Base-by-base conservation (phyloP, 2,797 vertebrate genomes). In the Chrosomus eos region DNA sequence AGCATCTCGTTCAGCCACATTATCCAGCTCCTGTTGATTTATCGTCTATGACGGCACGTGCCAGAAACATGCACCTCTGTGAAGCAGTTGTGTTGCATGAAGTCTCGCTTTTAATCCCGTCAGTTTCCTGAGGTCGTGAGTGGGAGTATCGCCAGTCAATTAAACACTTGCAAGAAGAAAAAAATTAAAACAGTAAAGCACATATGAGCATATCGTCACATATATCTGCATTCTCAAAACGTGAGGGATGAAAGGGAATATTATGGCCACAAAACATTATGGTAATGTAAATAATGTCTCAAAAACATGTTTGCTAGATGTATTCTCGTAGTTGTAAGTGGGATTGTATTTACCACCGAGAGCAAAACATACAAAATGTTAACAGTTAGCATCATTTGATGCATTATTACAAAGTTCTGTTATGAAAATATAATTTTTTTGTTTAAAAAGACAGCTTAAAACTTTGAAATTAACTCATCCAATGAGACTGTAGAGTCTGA, bases 1-100 rank as follows among this genome's bases (percentile, higher is more conserved):
- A 70, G 67, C 33, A 14, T 28, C 80, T 21, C 38, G 51, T 66
- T 78, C 68, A 68, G 89, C 78, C 89, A 88, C 51, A 89, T 91
- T 91, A 93, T 87, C 79, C 83, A 88, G 85, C 85, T 85, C 33
- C 78, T 64, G 84, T 0, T 93, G 89, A 95, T 93, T 91, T 92
- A 94, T 90, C 88, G 90, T 92, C 91, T 89, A 90, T 89, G 85
- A 88, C 92, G 80, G 87, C 31, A 87, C 38, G 88, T 19, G 60
- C 89, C 84, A 88, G 91, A 94, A 93, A 89, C 81, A 90, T 88
- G 89, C 85, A 92, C 87, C 86, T 87, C 89, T 68, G 7, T 31
- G 40, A 82, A 55, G 77, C 62, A 64, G 70, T 58, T 80, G 76
- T 86, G 82, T 48, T 84, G 88, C 82, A 62, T 87, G 82, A 87